Evolutionary conservation across 1,140 invertebrate genomes (phyloP).

Genomic region (Ostrea denselamellosa): DNA sequence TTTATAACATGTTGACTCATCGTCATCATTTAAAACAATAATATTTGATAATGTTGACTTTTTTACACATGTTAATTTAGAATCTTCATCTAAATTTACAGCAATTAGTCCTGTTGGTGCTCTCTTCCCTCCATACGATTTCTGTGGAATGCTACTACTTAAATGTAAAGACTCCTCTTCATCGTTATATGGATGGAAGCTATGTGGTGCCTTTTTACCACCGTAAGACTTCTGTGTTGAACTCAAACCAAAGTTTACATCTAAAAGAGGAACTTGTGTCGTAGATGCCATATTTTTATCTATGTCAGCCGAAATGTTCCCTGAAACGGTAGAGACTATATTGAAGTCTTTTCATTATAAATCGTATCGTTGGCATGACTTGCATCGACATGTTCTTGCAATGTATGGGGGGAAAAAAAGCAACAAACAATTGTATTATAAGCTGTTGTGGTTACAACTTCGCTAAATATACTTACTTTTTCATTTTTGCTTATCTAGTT

Average conservation of each 20-base stretch:
- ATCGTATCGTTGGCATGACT: not conserved
- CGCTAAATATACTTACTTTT: not conserved
- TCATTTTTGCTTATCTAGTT: not conserved
- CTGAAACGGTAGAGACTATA: not conserved
- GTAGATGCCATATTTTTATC: conserved; percentile 30
- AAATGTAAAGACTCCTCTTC: conserved; percentile 33
- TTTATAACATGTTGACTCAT: conserved; percentile 14
- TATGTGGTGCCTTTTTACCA: conserved; percentile 52
- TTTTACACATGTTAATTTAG: conserved; percentile 30
- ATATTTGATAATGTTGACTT: conserved; percentile 29
- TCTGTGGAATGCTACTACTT: conserved; percentile 40
- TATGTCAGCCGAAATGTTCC: not conserved
- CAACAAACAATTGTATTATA: not conserved
- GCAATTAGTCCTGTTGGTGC: conserved; percentile 40
- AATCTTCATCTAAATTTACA: conserved; percentile 22
- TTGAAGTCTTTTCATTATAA: not conserved
- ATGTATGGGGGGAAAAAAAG: not conserved
- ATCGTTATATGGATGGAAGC: conserved; percentile 38
- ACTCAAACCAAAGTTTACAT: conserved; percentile 42
- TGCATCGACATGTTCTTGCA: conserved; percentile 12
- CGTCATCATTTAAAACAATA: conserved; percentile 3
- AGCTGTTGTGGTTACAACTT: not conserved
- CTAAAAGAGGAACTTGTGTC: conserved; percentile 15
- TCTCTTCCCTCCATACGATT: conserved; percentile 29
- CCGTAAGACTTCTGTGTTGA: conserved; percentile 48